These are phyloP conservation scores for Lepidostoma basale DNA, from an alignment of 1,140 invertebrate genomes.

Conservation along the genomic window DNA sequence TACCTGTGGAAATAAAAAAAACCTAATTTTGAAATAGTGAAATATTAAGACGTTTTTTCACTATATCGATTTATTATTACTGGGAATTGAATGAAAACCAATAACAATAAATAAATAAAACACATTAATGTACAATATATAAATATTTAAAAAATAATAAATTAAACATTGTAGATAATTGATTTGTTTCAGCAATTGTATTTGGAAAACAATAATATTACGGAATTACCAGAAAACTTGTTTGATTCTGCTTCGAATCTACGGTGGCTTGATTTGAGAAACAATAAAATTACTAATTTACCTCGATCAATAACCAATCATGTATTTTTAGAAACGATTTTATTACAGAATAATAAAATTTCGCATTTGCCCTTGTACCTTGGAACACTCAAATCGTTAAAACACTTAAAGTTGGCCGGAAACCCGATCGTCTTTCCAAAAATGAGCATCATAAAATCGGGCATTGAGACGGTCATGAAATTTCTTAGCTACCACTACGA, in stretches of 20 bases:
- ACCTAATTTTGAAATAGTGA: neutral
- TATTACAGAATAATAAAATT: slow-evolving; percentile 64
- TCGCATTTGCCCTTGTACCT: slow-evolving; percentile 62
- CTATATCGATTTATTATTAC: neutral
- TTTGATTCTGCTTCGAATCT: slow-evolving; percentile 59
- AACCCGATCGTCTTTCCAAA: slow-evolving; percentile 63
- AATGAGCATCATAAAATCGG: slow-evolving; percentile 55
- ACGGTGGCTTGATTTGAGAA: slow-evolving; percentile 64
- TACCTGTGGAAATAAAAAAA: neutral
- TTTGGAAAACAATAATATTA: slow-evolving; percentile 62
- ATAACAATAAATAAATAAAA: too few species aligned
- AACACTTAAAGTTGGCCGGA: slow-evolving; percentile 58
- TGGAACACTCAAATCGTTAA: slow-evolving; percentile 58
- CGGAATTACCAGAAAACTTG: slow-evolving; percentile 58
- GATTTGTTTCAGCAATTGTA: slow-evolving; percentile 59
- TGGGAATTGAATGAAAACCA: too few species aligned
- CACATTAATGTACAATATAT: too few species aligned
- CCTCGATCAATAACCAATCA: slow-evolving; percentile 62
- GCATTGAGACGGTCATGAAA: slow-evolving; percentile 53
- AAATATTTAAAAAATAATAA: neutral
- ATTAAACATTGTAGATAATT: neutral
- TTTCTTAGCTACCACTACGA: slow-evolving; percentile 58
- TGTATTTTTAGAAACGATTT: slow-evolving; percentile 59
- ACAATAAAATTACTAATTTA: slow-evolving; percentile 60
- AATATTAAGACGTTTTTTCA: neutral